Evolutionary conservation across 2,888 invertebrate genomes (phyloP), one percentile per base, ranked within the genome.

Genomic region (Drymonia ruficornis): DNA sequence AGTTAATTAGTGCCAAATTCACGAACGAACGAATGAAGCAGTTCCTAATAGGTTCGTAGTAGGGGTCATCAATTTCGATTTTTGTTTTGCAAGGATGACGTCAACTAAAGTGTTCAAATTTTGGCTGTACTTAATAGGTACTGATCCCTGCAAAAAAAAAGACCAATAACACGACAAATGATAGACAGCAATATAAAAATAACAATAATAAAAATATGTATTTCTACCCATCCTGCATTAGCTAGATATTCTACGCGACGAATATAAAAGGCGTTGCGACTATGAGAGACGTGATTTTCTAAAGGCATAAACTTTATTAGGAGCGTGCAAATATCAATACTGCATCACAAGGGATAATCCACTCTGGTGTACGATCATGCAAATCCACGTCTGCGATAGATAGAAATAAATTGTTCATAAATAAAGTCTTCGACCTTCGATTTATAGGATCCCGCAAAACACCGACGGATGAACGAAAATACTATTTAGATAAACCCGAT

Each of bases 291-390:
- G 65, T 68, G 72, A 71, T 75, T 76, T 23, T 75, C 76, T 72
- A 67, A 81, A 76, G 66, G 63, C 71, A 76, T 82, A 83, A 81
- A 86, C 51, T 84, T 83, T 83, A 82, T 70, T 77, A 76, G 68
- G 68, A 70, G 63, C 70, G 78, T 75, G 68, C 73, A 78, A 81
- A 82, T 82, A 84, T 83, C 81, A 83, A 82, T 80, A 80, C 80
- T 80, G 79, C 79, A 84, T 86, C 76, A 81, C 78, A 72, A 74
- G 62, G 79, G 81, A 84, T 87, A 84, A 87, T 87, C 82, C 78
- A 74, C 63, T 84, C 81, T 69, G 72, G 60, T 77, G 76, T 74
- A 77, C 74, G 77, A 78, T 80, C 70, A 80, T 82, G 81, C 78
- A 80, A 83, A 84, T 84, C 73, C 70, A 66, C 78, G 80, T 83